A percentile compares a stretch with the other conserved stretches of the same genome.
Conservation (phyloP, 1,140 invertebrate genomes). For the Parapsyche elsis region DNA sequence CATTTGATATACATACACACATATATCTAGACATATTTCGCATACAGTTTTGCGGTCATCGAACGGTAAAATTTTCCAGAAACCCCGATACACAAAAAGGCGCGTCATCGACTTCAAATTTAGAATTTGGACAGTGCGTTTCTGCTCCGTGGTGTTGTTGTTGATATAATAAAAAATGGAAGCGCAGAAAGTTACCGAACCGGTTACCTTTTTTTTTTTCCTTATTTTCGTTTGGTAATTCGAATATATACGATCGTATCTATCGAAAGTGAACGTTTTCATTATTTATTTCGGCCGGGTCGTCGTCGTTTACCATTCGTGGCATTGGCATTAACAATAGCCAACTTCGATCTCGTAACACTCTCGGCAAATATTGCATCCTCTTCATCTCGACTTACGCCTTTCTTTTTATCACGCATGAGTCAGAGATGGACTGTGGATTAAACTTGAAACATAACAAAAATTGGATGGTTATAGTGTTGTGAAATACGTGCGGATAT, state of each 20-base stretch:
- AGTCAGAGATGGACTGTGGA: no score
- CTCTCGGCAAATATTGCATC: background rate
- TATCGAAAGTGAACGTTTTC: constrained; percentile 29
- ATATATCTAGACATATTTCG: no score
- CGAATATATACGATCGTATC: background rate
- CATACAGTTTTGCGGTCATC: no score
- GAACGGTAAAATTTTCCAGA: no score
- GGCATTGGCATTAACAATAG: constrained; percentile 31
- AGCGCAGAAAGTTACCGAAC: constrained; percentile 18
- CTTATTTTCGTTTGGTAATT: background rate
- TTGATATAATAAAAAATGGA: background rate
- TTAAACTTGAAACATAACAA: no score
- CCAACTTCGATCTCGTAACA: background rate
- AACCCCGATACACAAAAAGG: no score
- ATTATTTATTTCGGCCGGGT: constrained; percentile 3
- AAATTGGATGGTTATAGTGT: no score
- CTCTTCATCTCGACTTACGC: background rate
- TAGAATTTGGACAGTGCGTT: background rate
- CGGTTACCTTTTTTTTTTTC: background rate
- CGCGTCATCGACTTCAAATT: no score
- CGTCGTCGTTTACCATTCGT: background rate
- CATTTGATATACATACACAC: no score
- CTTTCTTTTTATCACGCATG: no score
- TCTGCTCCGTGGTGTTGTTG: background rate
- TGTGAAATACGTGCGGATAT: no score